These are phyloP conservation scores for Ptilorrhoa leucosticta DNA, from an alignment of 2,113 vertebrate genomes.

Conservation along the genomic window DNA sequence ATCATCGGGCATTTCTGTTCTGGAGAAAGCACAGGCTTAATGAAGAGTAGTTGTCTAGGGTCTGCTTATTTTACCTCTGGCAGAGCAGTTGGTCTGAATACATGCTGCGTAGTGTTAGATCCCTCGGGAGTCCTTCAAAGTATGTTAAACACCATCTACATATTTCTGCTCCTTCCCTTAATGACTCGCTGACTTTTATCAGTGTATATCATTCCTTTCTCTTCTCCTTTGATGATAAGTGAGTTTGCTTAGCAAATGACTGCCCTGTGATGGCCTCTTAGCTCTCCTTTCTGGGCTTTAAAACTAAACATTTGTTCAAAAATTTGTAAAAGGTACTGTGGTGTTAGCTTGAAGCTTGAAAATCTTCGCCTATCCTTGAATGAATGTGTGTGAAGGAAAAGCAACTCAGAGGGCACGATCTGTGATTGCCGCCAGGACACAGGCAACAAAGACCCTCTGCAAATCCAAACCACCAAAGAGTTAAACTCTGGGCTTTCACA, in stretches of 20 bases:
- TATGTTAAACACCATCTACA: background rate
- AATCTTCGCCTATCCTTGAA: background rate
- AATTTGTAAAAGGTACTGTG: background rate
- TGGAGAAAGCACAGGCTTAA: background rate
- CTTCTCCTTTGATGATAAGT: conserved; percentile 1
- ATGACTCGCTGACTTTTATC: background rate
- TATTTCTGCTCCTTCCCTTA: background rate
- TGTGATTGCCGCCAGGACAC: background rate
- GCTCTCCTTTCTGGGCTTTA: background rate
- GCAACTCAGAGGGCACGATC: background rate
- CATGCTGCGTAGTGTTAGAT: background rate
- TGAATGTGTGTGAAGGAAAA: background rate
- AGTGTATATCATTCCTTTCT: background rate
- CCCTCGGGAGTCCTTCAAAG: background rate
- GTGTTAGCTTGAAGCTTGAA: background rate
- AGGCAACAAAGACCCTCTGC: background rate
- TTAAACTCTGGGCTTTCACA: background rate
- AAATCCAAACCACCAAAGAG: background rate
- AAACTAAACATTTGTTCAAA: conserved; percentile 4
- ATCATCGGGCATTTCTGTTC: background rate
- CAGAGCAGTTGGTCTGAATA: background rate
- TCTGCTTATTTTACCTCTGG: background rate
- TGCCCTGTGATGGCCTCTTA: background rate
- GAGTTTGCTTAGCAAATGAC: conserved; percentile 31
- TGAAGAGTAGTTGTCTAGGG: background rate